A percentile compares a stretch with the other conserved stretches of the same genome.
Conservation (phyloP, 2,888 invertebrate species). For the Zygaena filipendulae region DNA sequence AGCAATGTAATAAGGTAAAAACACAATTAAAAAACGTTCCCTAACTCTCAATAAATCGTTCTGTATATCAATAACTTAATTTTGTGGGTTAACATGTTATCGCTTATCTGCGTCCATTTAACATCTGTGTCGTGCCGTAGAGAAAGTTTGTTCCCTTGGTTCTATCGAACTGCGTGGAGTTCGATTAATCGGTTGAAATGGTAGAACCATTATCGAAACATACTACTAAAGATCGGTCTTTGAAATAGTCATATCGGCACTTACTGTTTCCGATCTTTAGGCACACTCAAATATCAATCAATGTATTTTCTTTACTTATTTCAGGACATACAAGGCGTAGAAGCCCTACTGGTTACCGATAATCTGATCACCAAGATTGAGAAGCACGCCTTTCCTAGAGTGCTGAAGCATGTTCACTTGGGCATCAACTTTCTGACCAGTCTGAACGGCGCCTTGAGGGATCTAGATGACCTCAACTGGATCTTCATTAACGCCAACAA, state of each 20-base stretch:
- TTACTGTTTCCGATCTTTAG: no score
- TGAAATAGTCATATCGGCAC: no score
- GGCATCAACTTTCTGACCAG: constrained; percentile 78
- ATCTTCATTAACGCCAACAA: constrained; percentile 83
- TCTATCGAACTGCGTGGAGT: background rate
- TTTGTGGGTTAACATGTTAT: no score
- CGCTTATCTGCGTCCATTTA: no score
- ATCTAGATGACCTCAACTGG: constrained; percentile 79
- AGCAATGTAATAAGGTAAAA: no score
- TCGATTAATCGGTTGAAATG: background rate
- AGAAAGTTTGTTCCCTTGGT: no score
- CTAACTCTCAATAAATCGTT: no score
- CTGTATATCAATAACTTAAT: no score
- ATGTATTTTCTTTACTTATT: constrained; percentile 10
- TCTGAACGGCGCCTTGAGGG: constrained; percentile 81
- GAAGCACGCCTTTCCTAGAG: constrained; percentile 75
- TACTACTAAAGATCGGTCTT: background rate
- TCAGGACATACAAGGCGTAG: constrained; percentile 67
- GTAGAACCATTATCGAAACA: background rate
- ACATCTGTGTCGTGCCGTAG: no score
- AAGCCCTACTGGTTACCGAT: constrained; percentile 77
- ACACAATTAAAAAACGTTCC: no score
- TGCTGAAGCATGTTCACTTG: constrained; percentile 76
- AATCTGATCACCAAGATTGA: constrained; percentile 81
- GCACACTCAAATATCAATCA: no score